Conservation (phyloP, 2,797 vertebrate species). For the Xiphorhynchus erythropygius region DNA sequence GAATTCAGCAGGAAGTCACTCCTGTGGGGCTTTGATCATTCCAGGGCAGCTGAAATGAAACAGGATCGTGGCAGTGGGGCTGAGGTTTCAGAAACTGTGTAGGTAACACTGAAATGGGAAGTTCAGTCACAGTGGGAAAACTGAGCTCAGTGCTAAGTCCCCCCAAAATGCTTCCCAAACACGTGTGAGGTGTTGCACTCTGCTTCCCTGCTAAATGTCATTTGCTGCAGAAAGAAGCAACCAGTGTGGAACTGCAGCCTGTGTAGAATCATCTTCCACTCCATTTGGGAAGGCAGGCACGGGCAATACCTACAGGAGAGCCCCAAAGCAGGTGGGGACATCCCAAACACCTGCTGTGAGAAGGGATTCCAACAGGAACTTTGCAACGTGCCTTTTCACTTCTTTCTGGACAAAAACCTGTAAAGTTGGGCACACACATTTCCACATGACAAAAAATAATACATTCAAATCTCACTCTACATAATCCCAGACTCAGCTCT, state of each 20-base stretch:
- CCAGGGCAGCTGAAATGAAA: neutral
- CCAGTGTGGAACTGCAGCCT: neutral
- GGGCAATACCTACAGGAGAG: neutral
- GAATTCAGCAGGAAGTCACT: neutral
- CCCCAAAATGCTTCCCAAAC: neutral
- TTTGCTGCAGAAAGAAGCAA: neutral
- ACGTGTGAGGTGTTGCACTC: neutral
- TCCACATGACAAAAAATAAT: accelerated
- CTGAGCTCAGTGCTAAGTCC: neutral
- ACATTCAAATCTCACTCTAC: neutral
- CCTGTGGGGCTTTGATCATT: neutral
- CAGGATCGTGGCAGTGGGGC: accelerated
- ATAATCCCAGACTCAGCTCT: neutral
- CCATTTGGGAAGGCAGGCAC: accelerated
- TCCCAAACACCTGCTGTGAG: neutral
- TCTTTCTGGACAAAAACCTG: neutral
- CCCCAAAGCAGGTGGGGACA: neutral
- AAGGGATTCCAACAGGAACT: neutral
- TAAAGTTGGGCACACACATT: accelerated
- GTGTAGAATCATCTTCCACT: neutral
- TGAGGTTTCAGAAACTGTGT: neutral
- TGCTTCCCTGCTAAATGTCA: neutral
- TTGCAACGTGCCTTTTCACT: neutral
- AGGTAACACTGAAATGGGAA: neutral
- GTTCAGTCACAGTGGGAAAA: neutral